phyloP scores from a whole-genome alignment of 2,113 vertebrate species.

The Mormyrus lacerda region DNA sequence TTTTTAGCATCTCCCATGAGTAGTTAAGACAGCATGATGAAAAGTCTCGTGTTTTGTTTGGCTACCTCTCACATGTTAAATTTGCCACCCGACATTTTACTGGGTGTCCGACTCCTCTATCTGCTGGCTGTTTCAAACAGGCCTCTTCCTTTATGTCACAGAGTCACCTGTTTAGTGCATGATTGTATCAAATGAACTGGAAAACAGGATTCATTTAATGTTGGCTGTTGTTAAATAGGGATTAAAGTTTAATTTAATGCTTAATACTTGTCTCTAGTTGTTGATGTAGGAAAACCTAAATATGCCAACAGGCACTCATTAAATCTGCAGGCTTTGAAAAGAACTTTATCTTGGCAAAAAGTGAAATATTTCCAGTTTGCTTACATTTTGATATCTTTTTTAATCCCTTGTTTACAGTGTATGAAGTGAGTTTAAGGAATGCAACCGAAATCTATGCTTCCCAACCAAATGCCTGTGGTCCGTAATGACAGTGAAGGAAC shows the following conservation, averaged over 20 bases:
- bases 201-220: not conserved
- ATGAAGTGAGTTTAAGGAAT: slow-evolving; percentile 51
- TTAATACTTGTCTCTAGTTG: not conserved
- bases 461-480: slow-evolving; percentile 27
- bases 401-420: slow-evolving; percentile 26
- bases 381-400: not conserved
- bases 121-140: not conserved
- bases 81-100: not conserved
- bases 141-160: not conserved
- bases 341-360: not conserved
- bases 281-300: not conserved
- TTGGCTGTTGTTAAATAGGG: not conserved
- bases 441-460: slow-evolving; percentile 35
- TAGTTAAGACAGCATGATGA: not conserved
- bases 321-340: not conserved
- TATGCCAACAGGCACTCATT: not conserved
- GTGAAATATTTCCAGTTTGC: not conserved
- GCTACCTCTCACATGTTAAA: not conserved
- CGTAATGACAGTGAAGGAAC: not conserved
- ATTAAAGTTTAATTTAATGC: not conserved
- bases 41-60: not conserved
- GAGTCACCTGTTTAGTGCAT: not conserved
- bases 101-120: not conserved
- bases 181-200: not conserved
- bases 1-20: not conserved